These are phyloP conservation scores for Aromia moschata DNA, from an alignment of 2,888 invertebrate genomes.

Conservation along the genomic window DNA sequence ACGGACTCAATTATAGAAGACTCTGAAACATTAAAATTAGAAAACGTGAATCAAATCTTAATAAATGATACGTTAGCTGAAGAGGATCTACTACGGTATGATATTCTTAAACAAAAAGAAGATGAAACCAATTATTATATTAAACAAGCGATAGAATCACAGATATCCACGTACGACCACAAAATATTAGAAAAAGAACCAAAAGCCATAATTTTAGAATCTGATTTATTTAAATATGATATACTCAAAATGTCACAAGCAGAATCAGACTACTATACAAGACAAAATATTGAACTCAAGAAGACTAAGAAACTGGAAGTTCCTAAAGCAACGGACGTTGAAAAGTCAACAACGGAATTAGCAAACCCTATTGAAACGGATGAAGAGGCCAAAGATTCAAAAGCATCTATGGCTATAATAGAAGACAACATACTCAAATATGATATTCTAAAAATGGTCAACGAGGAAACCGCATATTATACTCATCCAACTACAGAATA, in stretches of 20 bases:
- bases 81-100: constrained; percentile 24
- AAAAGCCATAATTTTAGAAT: background rate
- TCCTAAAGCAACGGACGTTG: too few species aligned
- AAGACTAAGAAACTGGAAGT: too few species aligned
- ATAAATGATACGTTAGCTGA: background rate
- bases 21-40: background rate
- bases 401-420: background rate
- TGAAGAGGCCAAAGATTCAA: too few species aligned
- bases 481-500: constrained; percentile 18
- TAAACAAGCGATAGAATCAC: background rate
- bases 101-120: constrained; percentile 24
- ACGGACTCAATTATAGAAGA: background rate
- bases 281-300: too few species aligned
- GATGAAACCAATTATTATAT: constrained; percentile 20
- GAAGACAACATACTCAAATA: constrained; percentile 34
- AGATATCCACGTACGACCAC: background rate
- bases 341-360: too few species aligned
- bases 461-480: constrained; percentile 42
- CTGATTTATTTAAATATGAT: constrained; percentile 26
- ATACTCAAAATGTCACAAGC: constrained; percentile 6
- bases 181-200: background rate
- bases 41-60: background rate
- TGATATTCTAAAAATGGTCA: constrained; percentile 38
- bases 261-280: background rate
- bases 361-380: too few species aligned